Conservation (phyloP, 2,113 vertebrate species). For the Strix uralensis region DNA sequence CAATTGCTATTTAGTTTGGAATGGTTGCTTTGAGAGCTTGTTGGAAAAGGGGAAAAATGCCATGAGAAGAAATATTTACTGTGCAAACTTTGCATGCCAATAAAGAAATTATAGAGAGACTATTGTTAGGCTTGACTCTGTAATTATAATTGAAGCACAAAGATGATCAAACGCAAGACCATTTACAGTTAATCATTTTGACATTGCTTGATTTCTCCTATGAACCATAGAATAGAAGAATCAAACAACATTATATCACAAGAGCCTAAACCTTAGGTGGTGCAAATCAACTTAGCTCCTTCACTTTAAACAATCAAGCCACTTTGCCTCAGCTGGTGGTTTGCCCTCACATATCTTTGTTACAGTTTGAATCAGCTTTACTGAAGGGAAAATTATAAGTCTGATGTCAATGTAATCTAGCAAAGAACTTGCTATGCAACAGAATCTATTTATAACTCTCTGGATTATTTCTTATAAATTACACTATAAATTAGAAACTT, state of each 20-base stretch:
- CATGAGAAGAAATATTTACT: constrained; percentile 43
- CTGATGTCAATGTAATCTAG: background rate
- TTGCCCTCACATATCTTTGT: background rate
- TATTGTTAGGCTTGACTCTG: constrained; percentile 43
- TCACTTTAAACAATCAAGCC: background rate
- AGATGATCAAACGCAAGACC: constrained; percentile 40
- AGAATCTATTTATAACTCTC: background rate
- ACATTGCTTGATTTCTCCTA: constrained; percentile 14
- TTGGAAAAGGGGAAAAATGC: constrained; percentile 3
- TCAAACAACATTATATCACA: background rate
- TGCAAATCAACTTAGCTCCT: constrained; percentile 20
- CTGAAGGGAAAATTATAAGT: background rate
- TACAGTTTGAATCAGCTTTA: background rate
- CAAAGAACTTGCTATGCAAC: background rate
- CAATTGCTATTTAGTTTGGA: constrained; percentile 59
- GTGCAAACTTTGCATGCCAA: constrained; percentile 16
- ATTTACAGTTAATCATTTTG: constrained; percentile 54
- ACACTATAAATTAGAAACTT: background rate
- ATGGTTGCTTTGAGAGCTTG: constrained; percentile 55
- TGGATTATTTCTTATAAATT: background rate
- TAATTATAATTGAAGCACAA: constrained; percentile 46
- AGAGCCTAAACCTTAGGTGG: constrained; percentile 12
- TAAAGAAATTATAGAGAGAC: constrained; percentile 62
- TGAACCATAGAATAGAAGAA: background rate
- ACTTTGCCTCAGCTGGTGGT: background rate